Conservation (phyloP, 2,888 invertebrate species). For the Tachina grossa region DNA sequence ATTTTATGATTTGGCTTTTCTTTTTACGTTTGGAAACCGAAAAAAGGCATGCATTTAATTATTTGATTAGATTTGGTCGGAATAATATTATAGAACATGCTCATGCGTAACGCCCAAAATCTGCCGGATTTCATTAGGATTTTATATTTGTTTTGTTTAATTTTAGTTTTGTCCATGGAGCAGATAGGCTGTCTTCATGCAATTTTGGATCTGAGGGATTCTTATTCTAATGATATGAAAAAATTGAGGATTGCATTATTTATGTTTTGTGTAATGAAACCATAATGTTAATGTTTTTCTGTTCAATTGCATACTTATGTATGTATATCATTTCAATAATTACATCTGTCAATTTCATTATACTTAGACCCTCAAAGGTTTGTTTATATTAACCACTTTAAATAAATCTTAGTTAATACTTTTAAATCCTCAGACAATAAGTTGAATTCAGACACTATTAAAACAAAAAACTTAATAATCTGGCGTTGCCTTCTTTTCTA, state of each 20-base stretch:
- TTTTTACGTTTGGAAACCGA: conserved; percentile 7
- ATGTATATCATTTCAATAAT: too few relatives aligned
- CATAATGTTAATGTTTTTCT: conserved; percentile 21
- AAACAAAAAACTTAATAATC: too few relatives aligned
- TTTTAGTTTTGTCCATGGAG: background rate
- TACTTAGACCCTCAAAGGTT: too few relatives aligned
- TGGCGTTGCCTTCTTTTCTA: too few relatives aligned
- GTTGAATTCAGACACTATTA: too few relatives aligned
- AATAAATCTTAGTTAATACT: too few relatives aligned
- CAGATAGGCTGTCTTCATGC: conserved; percentile 15
- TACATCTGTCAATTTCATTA: too few relatives aligned
- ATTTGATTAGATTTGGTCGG: conserved; percentile 14
- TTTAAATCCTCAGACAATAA: too few relatives aligned
- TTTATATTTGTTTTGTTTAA: background rate
- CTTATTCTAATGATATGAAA: background rate
- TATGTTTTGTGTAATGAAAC: conserved; percentile 19
- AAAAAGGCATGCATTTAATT: conserved; percentile 55
- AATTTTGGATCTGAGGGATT: background rate
- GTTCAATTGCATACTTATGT: background rate
- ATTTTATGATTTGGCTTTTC: conserved; percentile 3
- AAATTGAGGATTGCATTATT: background rate
- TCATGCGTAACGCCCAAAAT: conserved; percentile 53
- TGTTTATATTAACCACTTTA: too few relatives aligned
- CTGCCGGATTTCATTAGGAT: conserved; percentile 34
- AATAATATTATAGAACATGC: conserved; percentile 33